phyloP scores from a whole-genome alignment of 2,797 vertebrate species.

The Pseudochromis fuscus region DNA sequence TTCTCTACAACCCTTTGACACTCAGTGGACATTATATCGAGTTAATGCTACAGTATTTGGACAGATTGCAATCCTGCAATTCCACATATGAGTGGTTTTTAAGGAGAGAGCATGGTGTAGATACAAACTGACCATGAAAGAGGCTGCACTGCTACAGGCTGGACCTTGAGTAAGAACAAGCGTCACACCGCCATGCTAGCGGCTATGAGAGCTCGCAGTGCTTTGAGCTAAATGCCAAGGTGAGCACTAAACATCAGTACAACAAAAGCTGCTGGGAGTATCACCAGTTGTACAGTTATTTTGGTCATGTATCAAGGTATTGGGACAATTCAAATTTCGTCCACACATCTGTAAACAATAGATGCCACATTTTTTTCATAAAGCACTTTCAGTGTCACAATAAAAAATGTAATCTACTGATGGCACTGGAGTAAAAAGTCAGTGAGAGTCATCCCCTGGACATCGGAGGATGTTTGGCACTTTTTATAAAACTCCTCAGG shows the following conservation, averaged over 20 bases:
- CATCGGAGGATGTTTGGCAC: not conserved
- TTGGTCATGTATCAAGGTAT: too few species aligned
- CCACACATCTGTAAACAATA: not conserved
- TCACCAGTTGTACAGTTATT: too few species aligned
- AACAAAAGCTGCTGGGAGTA: too few species aligned
- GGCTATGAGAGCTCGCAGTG: not conserved
- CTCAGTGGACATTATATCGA: not conserved
- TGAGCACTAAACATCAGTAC: not conserved
- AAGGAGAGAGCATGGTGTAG: not conserved
- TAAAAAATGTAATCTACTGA: not conserved
- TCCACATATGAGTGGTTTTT: conserved; percentile 16
- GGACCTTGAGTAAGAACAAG: not conserved
- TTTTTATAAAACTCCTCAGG: not conserved
- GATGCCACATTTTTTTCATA: not conserved
- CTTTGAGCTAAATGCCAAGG: not conserved
- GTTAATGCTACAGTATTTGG: conserved; percentile 1
- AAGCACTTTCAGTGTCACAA: not conserved
- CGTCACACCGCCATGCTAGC: not conserved
- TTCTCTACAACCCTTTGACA: not conserved
- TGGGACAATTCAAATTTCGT: too few species aligned
- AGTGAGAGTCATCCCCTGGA: not conserved
- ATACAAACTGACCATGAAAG: conserved; percentile 9
- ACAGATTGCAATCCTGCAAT: conserved; percentile 13
- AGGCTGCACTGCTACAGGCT: not conserved
- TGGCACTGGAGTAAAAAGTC: not conserved